Evolutionary conservation across 2,113 vertebrate genomes (phyloP).

Genomic region (Xyliphius kryptos): DNA sequence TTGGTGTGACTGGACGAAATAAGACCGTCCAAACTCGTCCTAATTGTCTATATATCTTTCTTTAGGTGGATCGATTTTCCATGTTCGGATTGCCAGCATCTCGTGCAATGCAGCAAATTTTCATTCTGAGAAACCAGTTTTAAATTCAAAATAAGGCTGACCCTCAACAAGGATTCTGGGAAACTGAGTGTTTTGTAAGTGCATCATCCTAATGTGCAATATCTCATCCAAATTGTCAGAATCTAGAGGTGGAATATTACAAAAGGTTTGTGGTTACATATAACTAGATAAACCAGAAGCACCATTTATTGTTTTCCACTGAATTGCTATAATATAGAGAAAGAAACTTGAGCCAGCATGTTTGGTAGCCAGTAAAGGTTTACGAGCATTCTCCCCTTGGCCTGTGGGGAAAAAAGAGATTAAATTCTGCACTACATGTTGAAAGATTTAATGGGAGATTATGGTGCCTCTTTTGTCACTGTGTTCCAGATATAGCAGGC

Average conservation of each 20-base stretch:
- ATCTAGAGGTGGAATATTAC: conserved; percentile 31
- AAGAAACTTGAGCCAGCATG: conserved; percentile 29
- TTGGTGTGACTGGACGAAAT: conserved; percentile 40
- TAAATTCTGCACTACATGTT: conserved; percentile 44
- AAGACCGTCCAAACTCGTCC: conserved; percentile 41
- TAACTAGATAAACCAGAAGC: conserved; percentile 35
- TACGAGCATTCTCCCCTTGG: conserved; percentile 39
- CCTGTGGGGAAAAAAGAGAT: conserved; percentile 43
- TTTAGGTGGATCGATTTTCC: conserved; percentile 57
- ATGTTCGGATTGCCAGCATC: conserved; percentile 48
- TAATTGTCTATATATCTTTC: conserved; percentile 41
- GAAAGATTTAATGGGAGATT: conserved; percentile 59
- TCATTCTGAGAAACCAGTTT: conserved; percentile 43
- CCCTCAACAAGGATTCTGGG: conserved; percentile 10
- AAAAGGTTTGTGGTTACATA: conserved; percentile 1
- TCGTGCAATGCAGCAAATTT: conserved; percentile 60
- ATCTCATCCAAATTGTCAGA: conserved; percentile 19
- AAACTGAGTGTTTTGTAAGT: conserved; percentile 19
- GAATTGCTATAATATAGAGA: conserved; percentile 12
- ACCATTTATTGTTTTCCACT: conserved; percentile 27
- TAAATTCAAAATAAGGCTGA: conserved; percentile 50
- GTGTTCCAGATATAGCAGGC: conserved; percentile 38
- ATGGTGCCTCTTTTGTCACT: conserved; percentile 47
- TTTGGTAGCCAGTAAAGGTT: conserved; percentile 39
- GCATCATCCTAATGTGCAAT: conserved; percentile 12